Conservation (phyloP, 2,113 vertebrate genomes). For the Synodontis membranacea region DNA sequence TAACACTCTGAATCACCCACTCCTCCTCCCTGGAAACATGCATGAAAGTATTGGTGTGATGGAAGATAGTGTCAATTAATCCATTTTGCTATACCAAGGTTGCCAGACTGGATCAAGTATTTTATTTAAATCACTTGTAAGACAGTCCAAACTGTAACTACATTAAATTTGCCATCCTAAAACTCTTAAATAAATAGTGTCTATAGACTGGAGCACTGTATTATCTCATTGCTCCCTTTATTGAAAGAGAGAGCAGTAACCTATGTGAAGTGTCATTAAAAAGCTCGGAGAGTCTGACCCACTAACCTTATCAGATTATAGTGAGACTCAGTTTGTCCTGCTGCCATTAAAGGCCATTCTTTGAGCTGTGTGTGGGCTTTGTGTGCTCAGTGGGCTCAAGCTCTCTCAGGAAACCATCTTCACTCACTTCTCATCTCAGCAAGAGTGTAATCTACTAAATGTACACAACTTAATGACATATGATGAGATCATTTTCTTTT, state of each 20-base stretch:
- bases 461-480: background rate
- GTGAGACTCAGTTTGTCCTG: background rate
- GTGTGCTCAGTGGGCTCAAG: background rate
- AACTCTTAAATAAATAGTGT: constrained; percentile 14
- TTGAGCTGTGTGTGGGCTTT: constrained; percentile 30
- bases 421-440: background rate
- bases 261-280: constrained; percentile 9
- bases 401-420: background rate
- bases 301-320: constrained; percentile 31
- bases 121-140: background rate
- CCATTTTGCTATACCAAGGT: background rate
- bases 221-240: constrained; percentile 30
- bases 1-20: background rate
- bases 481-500: background rate
- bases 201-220: background rate
- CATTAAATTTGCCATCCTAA: background rate
- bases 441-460: background rate
- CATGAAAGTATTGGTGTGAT: background rate
- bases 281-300: constrained; percentile 17
- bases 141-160: background rate
- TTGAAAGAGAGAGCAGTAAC: constrained; percentile 13
- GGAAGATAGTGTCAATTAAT: background rate
- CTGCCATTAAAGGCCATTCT: background rate
- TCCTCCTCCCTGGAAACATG: background rate
- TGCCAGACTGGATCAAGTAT: background rate